phyloP scores from a whole-genome alignment of 2,113 vertebrate genomes.

The Paedocypris sp. region DNA sequence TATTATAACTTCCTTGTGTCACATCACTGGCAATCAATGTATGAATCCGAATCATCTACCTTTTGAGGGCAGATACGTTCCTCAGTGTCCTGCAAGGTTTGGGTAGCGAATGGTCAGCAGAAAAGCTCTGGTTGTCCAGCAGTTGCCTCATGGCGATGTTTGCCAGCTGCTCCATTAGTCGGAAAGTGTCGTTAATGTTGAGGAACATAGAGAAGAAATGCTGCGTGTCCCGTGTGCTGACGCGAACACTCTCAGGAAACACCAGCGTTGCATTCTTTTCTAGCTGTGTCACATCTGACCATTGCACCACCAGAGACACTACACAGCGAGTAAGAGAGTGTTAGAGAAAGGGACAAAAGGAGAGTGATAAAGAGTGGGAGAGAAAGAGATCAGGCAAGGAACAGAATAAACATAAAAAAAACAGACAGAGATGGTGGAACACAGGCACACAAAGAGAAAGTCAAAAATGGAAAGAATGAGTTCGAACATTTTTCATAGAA shows the following conservation, averaged over 20 bases:
- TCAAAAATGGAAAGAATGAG: too few species aligned
- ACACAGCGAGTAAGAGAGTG: neutral
- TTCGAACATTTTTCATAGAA: too few species aligned
- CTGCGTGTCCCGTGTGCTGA: conserved; percentile 77
- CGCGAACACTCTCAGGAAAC: conserved; percentile 87
- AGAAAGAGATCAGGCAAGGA: neutral
- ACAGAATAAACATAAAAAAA: neutral
- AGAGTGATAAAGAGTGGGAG: neutral
- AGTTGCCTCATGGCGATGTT: conserved; percentile 92
- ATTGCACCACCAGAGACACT: conserved; percentile 89
- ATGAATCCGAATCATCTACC: conserved; percentile 44
- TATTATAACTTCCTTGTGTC: too few species aligned
- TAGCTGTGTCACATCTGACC: conserved; percentile 87
- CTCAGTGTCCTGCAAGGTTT: conserved; percentile 74
- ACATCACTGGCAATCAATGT: too few species aligned
- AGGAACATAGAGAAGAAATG: conserved; percentile 98
- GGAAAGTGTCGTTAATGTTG: conserved; percentile 89
- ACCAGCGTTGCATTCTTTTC: conserved; percentile 89
- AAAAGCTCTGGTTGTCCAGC: conserved; percentile 79
- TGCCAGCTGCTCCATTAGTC: conserved; percentile 93
- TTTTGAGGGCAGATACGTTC: conserved; percentile 84
- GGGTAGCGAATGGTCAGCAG: conserved; percentile 73
- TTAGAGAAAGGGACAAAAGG: neutral
- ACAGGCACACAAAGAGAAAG: too few species aligned
- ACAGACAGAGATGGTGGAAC: too few species aligned